phyloP scores from a whole-genome alignment of 2,113 vertebrate species.

The Coturnix japonica region DNA sequence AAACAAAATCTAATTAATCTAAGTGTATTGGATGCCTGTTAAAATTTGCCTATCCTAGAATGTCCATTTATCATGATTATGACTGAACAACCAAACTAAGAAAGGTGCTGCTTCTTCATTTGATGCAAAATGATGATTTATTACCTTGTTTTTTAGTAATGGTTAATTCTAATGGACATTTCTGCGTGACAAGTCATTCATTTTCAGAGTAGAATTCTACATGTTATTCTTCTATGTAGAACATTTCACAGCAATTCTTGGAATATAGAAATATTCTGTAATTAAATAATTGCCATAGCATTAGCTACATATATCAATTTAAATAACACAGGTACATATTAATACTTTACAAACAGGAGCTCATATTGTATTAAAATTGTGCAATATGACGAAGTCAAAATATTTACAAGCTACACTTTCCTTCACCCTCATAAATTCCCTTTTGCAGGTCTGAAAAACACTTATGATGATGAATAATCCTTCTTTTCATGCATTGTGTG shows the following conservation, averaged over 20 bases:
- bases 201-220: constrained; percentile 69
- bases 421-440: not conserved
- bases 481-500: not conserved
- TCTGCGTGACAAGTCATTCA: constrained; percentile 71
- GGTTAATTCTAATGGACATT: constrained; percentile 71
- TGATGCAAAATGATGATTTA: constrained; percentile 78
- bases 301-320: not conserved
- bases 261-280: constrained; percentile 13
- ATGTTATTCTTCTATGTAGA: constrained; percentile 62
- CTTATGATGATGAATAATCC: not conserved
- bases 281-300: not conserved
- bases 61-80: constrained; percentile 83
- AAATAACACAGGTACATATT: not conserved
- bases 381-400: not conserved
- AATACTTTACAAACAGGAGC: not conserved
- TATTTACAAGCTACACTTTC: not conserved
- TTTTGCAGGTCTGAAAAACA: not conserved
- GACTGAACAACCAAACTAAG: constrained; percentile 64
- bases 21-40: constrained; percentile 76
- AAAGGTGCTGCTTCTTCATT: constrained; percentile 76
- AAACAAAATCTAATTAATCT: constrained; percentile 82
- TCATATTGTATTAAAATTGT: not conserved
- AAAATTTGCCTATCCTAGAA: constrained; percentile 80
- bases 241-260: constrained; percentile 40
- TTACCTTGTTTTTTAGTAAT: constrained; percentile 72